Conservation (phyloP, 2,113 vertebrate species). For the Zosterops borbonicus region DNA sequence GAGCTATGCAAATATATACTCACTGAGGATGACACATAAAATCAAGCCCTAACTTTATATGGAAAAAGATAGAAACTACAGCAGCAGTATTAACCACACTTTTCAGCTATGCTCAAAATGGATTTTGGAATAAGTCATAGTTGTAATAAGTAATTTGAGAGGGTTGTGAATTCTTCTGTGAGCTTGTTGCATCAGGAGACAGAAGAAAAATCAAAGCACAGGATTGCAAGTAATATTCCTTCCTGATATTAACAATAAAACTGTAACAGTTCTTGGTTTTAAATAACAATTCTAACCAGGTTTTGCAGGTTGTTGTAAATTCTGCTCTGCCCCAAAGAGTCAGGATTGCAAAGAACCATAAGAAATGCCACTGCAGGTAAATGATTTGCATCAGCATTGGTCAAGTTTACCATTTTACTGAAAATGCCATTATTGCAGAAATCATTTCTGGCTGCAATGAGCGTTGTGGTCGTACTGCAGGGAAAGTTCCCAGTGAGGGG, state of each 20-base stretch:
- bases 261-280: not conserved
- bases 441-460: not conserved
- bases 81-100: slow-evolving; percentile 45
- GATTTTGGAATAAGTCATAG: slow-evolving; percentile 43
- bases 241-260: slow-evolving; percentile 37
- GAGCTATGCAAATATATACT: slow-evolving; percentile 48
- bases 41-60: slow-evolving; percentile 47
- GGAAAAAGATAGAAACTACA: slow-evolving; percentile 33
- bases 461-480: not conserved
- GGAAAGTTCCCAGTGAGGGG: not conserved
- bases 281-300: slow-evolving; percentile 16
- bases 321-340: not conserved
- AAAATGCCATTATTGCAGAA: not conserved
- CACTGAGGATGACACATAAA: slow-evolving; percentile 38
- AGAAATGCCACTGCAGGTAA: not conserved
- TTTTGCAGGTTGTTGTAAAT: not conserved
- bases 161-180: slow-evolving; percentile 41
- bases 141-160: slow-evolving; percentile 51
- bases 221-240: slow-evolving; percentile 13
- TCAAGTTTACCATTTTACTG: not conserved
- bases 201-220: slow-evolving; percentile 49
- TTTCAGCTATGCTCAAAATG: slow-evolving; percentile 28
- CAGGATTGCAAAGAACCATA: not conserved
- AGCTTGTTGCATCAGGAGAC: slow-evolving; percentile 27
- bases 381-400: not conserved